Conservation (phyloP, 35 echinoderm and acorn worm species). For the Ophiothrix spiculata region DNA sequence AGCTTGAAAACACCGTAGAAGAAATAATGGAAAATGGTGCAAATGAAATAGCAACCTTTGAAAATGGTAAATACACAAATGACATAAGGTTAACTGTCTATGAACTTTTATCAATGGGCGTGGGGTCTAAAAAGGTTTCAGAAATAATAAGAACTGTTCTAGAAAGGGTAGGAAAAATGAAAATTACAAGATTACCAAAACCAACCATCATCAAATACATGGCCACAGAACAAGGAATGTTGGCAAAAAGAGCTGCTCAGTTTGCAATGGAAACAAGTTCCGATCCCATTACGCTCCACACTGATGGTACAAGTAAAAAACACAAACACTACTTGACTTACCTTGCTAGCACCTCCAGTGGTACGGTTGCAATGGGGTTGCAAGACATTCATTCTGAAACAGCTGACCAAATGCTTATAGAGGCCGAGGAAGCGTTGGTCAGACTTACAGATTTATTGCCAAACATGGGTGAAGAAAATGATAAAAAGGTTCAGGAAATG, state of each 20-base stretch:
- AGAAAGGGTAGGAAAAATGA: conserved; percentile 31
- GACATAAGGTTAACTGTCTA: conserved; percentile 34
- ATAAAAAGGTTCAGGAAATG: conserved; percentile 40
- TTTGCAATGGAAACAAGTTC: conserved; percentile 11
- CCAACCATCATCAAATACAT: conserved; percentile 57
- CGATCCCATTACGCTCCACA: conserved; percentile 15
- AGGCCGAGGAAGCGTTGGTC: conserved; percentile 41
- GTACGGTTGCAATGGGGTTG: conserved; percentile 34
- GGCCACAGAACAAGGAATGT: conserved; percentile 64
- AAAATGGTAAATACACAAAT: conserved; percentile 58
- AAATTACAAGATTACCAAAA: conserved; percentile 41
- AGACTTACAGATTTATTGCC: conserved; percentile 30
- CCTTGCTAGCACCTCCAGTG: conserved; percentile 33
- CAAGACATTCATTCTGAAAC: conserved; percentile 49
- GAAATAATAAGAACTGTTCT: conserved; percentile 55
- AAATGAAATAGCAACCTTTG: conserved; percentile 29
- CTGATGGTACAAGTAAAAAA: conserved; percentile 45
- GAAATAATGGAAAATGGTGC: conserved; percentile 28
- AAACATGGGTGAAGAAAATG: conserved; percentile 8
- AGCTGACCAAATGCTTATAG: conserved; percentile 29
- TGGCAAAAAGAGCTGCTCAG: conserved; percentile 38
- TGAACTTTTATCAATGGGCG: conserved; percentile 65
- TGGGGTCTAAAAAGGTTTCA: conserved; percentile 48
- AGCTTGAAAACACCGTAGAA: conserved; percentile 31
- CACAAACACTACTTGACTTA: conserved; percentile 35